These are phyloP conservation scores for Semnopithecus entellus DNA, from an alignment of 2,113 vertebrate species.

Conservation along the genomic window DNA sequence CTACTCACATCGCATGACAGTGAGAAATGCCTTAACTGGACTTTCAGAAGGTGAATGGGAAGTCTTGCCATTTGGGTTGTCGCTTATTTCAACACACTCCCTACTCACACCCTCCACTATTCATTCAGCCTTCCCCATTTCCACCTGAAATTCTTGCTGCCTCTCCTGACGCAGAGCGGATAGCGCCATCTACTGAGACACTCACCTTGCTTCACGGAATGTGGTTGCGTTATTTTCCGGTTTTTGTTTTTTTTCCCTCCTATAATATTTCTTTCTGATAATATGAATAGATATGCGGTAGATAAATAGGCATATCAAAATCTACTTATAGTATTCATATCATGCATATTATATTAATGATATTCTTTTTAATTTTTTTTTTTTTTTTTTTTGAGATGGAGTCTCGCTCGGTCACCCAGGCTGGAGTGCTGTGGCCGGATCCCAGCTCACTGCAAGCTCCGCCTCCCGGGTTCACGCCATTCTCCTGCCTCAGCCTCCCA, in stretches of 20 bases:
- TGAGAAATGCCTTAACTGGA: fast-evolving
- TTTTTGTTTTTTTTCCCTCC: background rate
- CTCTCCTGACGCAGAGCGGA: background rate
- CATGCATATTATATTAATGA: no score
- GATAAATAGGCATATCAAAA: background rate
- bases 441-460: no score
- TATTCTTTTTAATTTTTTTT: no score
- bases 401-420: no score
- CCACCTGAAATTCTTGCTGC: background rate
- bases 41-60: background rate
- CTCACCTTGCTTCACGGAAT: fast-evolving
- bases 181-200: background rate
- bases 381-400: no score
- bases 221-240: no score
- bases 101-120: fast-evolving
- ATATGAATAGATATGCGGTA: fast-evolving
- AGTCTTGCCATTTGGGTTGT: no score
- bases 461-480: no score
- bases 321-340: no score
- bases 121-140: no score
- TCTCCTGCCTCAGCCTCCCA: no score
- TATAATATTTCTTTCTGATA: background rate
- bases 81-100: fast-evolving
- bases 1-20: fast-evolving
- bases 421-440: no score